A percentile compares a stretch with the other conserved stretches of the same genome.
Evolutionary conservation across 2,113 vertebrate genomes (phyloP).

Genomic region (Tringa solitaria): DNA sequence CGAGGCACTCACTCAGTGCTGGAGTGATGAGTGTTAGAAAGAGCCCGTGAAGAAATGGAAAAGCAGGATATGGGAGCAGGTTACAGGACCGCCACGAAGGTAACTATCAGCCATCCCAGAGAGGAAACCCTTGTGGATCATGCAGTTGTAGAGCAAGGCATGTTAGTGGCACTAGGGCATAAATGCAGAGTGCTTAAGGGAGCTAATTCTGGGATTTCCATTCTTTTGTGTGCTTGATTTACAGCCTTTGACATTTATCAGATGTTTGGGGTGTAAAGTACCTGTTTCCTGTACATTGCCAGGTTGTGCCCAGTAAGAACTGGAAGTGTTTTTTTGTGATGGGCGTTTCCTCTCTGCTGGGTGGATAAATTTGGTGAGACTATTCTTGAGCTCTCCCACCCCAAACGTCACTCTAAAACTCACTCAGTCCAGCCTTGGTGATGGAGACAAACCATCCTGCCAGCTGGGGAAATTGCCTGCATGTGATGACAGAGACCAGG

Average conservation of each 20-base stretch:
- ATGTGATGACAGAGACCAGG: not conserved
- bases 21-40: not conserved
- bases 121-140: not conserved
- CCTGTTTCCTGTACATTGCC: not conserved
- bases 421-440: not conserved
- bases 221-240: not conserved
- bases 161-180: rapidly evolving
- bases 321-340: not conserved
- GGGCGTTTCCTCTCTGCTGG: not conserved
- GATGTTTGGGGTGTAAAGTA: not conserved
- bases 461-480: not conserved
- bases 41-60: not conserved
- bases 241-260: not conserved
- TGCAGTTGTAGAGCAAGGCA: not conserved
- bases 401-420: not conserved
- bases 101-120: not conserved
- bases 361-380: not conserved
- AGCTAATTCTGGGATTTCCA: not conserved
- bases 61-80: not conserved
- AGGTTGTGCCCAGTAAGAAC: not conserved
- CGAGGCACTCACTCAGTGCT: not conserved
- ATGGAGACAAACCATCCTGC: not conserved
- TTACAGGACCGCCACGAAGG: not conserved
- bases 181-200: not conserved
- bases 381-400: not conserved